Conservation (phyloP, 2,888 invertebrate species). For the Agrochola litura region DNA sequence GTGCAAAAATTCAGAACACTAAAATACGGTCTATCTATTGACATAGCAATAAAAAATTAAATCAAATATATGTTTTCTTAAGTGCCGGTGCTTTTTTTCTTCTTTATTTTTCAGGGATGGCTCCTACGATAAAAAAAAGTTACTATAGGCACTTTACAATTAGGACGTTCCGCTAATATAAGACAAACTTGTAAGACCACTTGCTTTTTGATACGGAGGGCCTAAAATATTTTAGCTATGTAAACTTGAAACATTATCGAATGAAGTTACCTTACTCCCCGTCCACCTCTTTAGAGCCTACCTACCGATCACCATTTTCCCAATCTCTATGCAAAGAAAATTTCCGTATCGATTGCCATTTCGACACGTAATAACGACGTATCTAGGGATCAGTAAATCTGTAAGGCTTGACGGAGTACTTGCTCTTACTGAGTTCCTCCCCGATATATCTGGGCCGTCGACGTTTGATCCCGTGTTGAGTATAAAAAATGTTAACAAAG, state of each 20-base stretch:
- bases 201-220: too few relatives aligned
- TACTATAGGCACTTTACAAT: too few relatives aligned
- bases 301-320: slow-evolving; percentile 23
- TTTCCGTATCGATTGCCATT: slow-evolving; percentile 40
- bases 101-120: too few relatives aligned
- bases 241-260: neutral
- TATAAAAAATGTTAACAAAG: slow-evolving; percentile 41
- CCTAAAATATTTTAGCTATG: neutral
- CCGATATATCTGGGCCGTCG: slow-evolving; percentile 43
- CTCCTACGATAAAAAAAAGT: too few relatives aligned
- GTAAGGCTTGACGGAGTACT: slow-evolving; percentile 64
- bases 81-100: too few relatives aligned
- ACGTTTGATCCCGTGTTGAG: slow-evolving; percentile 39
- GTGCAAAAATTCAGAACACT: too few relatives aligned
- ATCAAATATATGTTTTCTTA: too few relatives aligned
- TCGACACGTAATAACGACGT: slow-evolving; percentile 57
- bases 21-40: too few relatives aligned
- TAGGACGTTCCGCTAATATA: too few relatives aligned
- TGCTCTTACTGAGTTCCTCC: slow-evolving; percentile 47
- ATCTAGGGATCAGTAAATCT: slow-evolving; percentile 68
- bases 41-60: too few relatives aligned
- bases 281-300: neutral
- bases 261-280: neutral
- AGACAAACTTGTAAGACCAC: too few relatives aligned
- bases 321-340: slow-evolving; percentile 40